Evolutionary conservation across 2,888 invertebrate species (phyloP).

Genomic region (Bembecia ichneumoniformis): DNA sequence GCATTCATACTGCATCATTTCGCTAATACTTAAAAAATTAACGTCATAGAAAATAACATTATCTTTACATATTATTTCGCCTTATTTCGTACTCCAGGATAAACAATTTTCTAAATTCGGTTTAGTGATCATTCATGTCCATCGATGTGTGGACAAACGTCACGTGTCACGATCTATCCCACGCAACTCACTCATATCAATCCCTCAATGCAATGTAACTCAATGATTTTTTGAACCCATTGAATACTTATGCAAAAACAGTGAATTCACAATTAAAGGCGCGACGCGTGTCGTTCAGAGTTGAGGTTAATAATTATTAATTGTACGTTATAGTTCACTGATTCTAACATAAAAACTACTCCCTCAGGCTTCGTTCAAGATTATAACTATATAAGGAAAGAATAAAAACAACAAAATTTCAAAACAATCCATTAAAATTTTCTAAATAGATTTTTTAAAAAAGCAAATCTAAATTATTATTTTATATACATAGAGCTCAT

Average conservation of each 20-base stretch:
- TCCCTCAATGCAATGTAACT: constrained; percentile 11
- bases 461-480: constrained; percentile 8
- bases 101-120: neutral
- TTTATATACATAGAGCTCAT: too few species aligned
- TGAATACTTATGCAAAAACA: constrained; percentile 12
- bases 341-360: too few species aligned
- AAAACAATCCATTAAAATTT: constrained; percentile 41
- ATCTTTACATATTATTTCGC: too few species aligned
- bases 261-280: constrained; percentile 18
- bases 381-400: too few species aligned
- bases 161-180: constrained; percentile 15
- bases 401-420: constrained; percentile 1
- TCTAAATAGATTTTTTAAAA: constrained; percentile 29
- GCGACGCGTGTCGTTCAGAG: constrained; percentile 14
- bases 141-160: constrained; percentile 8
- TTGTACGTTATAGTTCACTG: too few species aligned
- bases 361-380: too few species aligned
- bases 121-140: constrained; percentile 5
- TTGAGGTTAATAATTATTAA: too few species aligned
- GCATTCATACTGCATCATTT: too few species aligned
- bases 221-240: constrained; percentile 11
- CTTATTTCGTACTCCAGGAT: too few species aligned
- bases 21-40: too few species aligned
- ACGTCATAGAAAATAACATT: too few species aligned
- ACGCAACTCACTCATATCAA: constrained; percentile 19